phyloP scores from a whole-genome alignment of 2,888 invertebrate genomes.

The Caenorhabditis afra region DNA sequence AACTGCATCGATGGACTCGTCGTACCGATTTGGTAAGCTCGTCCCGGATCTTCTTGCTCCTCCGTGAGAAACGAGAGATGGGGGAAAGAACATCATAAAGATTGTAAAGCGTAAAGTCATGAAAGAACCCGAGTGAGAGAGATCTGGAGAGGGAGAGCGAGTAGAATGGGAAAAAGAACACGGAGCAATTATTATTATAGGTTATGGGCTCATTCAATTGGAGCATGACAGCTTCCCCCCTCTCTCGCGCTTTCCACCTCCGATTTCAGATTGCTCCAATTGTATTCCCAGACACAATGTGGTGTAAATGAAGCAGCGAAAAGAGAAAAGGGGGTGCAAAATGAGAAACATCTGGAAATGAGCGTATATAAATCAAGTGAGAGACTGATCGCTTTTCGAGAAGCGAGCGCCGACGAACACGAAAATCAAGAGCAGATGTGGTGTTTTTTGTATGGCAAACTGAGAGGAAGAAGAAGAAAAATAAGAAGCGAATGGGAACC shows the following conservation, averaged over 20 bases:
- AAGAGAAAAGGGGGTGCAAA: slow-evolving; percentile 12
- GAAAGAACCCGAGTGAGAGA: slow-evolving; percentile 5
- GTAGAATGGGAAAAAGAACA: not conserved
- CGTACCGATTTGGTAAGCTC: slow-evolving; percentile 88
- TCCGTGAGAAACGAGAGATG: not conserved
- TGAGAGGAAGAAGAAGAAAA: too few relatives aligned
- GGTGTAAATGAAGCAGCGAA: slow-evolving; percentile 45
- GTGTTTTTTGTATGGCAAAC: slow-evolving; percentile 18
- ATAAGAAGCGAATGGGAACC: too few relatives aligned
- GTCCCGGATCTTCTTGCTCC: not conserved
- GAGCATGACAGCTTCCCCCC: too few relatives aligned
- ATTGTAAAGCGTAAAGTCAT: slow-evolving; percentile 14
- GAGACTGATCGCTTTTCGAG: slow-evolving; percentile 47
- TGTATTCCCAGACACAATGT: slow-evolving; percentile 18
- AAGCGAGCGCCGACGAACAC: slow-evolving; percentile 6
- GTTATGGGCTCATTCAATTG: not conserved
- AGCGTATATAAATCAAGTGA: slow-evolving; percentile 52
- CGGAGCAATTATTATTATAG: not conserved
- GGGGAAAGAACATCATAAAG: not conserved
- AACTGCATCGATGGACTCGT: slow-evolving; percentile 90
- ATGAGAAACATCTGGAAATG: slow-evolving; percentile 59
- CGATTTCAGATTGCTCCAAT: not conserved
- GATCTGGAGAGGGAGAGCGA: too few relatives aligned
- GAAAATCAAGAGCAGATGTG: slow-evolving; percentile 47
- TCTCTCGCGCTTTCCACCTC: not conserved